Conservation (phyloP, 2,797 vertebrate species). For the Okamejei kenojei region DNA sequence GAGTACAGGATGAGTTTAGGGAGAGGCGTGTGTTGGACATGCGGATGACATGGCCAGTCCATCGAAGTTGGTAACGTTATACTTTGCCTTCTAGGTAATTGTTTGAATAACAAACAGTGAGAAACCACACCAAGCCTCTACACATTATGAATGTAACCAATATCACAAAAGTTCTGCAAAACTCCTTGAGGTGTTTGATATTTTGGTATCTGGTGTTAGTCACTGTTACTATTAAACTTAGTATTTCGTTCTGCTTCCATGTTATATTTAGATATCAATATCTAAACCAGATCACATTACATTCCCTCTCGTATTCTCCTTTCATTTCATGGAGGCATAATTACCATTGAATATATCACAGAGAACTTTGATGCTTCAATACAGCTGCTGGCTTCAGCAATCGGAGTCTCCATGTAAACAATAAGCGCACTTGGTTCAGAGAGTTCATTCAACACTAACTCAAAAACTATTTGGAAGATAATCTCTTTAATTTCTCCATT, state of each 20-base stretch:
- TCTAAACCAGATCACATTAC: neutral
- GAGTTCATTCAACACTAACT: neutral
- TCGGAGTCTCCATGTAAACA: neutral
- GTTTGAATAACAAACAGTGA: neutral
- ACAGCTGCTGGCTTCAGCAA: neutral
- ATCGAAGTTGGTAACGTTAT: no score
- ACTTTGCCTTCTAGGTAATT: neutral
- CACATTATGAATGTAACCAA: neutral
- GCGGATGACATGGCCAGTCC: no score
- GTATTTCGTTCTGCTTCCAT: neutral
- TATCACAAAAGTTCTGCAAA: neutral
- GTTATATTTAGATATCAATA: neutral
- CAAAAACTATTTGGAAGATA: neutral
- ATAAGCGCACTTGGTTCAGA: neutral
- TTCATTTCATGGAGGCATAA: neutral
- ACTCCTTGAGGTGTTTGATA: neutral
- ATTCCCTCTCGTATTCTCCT: neutral
- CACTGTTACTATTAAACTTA: neutral
- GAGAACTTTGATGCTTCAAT: neutral
- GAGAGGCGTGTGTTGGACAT: no score
- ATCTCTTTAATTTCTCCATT: neutral
- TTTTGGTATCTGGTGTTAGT: neutral
- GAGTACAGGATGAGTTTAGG: no score
- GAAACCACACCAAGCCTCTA: neutral
- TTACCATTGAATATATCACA: neutral